Evolutionary conservation across 1,140 invertebrate species (phyloP).

Genomic region (Caerostris darwini): DNA sequence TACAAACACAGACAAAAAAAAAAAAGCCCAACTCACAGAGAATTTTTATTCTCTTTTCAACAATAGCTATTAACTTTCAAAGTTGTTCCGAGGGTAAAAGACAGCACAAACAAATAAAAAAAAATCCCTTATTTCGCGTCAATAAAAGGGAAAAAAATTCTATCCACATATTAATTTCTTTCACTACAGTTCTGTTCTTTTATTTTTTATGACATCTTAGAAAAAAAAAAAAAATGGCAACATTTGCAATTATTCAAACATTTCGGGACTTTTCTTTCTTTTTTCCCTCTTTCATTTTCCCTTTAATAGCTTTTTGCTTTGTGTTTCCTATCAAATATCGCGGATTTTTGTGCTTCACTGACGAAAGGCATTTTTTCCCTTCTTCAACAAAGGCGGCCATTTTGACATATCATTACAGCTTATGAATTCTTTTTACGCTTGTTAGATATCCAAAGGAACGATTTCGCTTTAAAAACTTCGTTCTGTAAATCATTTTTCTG

Average conservation of each 20-base stretch:
- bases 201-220: not conserved
- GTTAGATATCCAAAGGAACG: slow-evolving; percentile 1
- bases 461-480: not conserved
- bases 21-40: not conserved
- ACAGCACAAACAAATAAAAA: not conserved
- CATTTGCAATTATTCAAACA: slow-evolving; percentile 37
- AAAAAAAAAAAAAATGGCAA: not conserved
- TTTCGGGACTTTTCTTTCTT: not conserved
- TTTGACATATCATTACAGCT: not conserved
- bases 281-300: not conserved
- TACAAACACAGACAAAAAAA: not conserved
- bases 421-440: not conserved
- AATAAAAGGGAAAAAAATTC: not conserved
- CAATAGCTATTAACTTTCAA: slow-evolving; percentile 40
- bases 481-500: not conserved
- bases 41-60: slow-evolving; percentile 7
- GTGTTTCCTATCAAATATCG: not conserved
- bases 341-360: not conserved
- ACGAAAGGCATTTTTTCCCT: not conserved
- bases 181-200: not conserved
- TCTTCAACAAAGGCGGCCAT: not conserved
- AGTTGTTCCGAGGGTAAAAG: not conserved
- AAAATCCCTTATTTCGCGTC: not conserved
- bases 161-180: slow-evolving; percentile 40
- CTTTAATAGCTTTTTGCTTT: slow-evolving; percentile 17